A percentile compares a stretch with the other conserved stretches of the same genome.
phyloP scores from a whole-genome alignment of 2,888 invertebrate genomes.

The Meiosimyza decipiens region DNA sequence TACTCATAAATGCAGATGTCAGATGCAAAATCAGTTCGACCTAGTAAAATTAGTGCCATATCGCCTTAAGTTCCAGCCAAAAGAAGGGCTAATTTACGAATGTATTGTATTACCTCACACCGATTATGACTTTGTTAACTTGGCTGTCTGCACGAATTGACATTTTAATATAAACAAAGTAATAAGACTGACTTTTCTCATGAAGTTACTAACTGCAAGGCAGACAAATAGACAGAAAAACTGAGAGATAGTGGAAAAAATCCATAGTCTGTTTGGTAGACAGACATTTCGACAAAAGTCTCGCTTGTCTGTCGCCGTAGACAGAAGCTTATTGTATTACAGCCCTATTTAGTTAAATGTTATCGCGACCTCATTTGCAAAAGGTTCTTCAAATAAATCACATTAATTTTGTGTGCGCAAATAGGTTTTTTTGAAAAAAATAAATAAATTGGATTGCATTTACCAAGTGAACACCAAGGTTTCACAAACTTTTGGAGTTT shows the following conservation, averaged over 20 bases:
- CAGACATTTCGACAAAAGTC: slow-evolving; percentile 40
- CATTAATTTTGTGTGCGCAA: slow-evolving; percentile 31
- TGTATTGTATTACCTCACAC: slow-evolving; percentile 7
- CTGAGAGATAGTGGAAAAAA: slow-evolving; percentile 22
- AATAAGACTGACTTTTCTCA: slow-evolving; percentile 42
- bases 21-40: neutral
- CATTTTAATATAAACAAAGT: slow-evolving; percentile 52
- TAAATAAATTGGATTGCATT: neutral
- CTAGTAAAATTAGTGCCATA: neutral
- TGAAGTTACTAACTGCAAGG: slow-evolving; percentile 45
- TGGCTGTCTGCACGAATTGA: slow-evolving; percentile 63
- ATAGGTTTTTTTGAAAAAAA: slow-evolving; percentile 24
- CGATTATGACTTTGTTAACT: slow-evolving; percentile 53
- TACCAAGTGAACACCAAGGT: neutral
- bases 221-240: slow-evolving; percentile 11
- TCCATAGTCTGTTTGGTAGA: slow-evolving; percentile 38
- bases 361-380: slow-evolving; percentile 39
- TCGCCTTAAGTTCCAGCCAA: neutral
- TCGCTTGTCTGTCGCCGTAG: neutral
- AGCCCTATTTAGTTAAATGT: slow-evolving; percentile 46
- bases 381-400: slow-evolving; percentile 38
- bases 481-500: neutral
- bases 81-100: neutral
- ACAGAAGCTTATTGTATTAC: slow-evolving; percentile 35
- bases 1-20: neutral